Base-by-base conservation (phyloP, 2,113 vertebrate genomes). In the Mustelus asterias region DNA sequence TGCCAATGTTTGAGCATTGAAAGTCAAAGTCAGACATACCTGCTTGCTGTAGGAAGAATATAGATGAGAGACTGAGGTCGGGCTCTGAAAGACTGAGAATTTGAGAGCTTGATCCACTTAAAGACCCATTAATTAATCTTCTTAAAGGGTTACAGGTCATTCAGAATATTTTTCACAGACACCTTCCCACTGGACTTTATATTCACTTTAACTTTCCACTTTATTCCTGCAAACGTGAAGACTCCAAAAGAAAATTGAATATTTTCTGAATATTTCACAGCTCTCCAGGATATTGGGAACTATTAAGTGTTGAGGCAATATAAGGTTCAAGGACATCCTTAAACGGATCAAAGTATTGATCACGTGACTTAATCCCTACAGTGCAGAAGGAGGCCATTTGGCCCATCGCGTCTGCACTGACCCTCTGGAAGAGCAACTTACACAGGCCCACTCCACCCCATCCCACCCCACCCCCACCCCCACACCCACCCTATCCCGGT, bases 111-210 rank as follows among this genome's bases (percentile, higher is more conserved):
- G 41, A 26, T 94, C 65, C 14, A 44, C 10, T 24, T 69, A 26
- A 44, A 48, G 3, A 67, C 33, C 69, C 1, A 65, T 16, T 26
- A 26, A 9, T 54, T 90, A 95, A 95, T 72, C 94, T 44, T 16
- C 44, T 70, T 95, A 95, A 95, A 29, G 13, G 94, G 65, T 95
- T 95, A 95, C 69, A 95, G 67, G 24, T 95, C 69, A 95, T 29
- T 33, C 11, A 29, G 44, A 48, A 70, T 69, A 70, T 54, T 54
- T 63, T 95, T 70, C 18, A 65, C 67, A 54, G 67, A 76, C 9
- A 48, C 69, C 94, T 72, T 18, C 22, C 33, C 37, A 44, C 13
- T 5, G 93, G 37, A 29, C 65, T 5, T 70, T 44, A 67, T 65
- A 94, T 20, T 94, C 13, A 1, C 90, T 41, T 3, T 0, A 67